These are phyloP conservation scores for Drosophila setifemur DNA, from an alignment of 1,140 invertebrate genomes.

Conservation along the genomic window DNA sequence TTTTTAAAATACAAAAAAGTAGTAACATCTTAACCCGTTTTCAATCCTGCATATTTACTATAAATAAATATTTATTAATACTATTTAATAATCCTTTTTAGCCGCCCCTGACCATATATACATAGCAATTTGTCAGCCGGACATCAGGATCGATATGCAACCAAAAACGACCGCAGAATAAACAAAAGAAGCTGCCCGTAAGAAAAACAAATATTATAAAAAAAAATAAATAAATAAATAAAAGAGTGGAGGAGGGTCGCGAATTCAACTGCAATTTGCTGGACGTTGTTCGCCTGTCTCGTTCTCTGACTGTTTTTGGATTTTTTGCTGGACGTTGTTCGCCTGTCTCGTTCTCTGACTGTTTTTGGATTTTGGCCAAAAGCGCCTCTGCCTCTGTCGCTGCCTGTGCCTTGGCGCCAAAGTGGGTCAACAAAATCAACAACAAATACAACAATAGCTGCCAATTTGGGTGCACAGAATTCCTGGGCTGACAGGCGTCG, in stretches of 20 bases:
- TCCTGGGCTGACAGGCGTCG: slow-evolving; percentile 69
- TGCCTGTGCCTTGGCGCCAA: slow-evolving; percentile 53
- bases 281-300: slow-evolving; percentile 43
- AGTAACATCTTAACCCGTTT: too few relatives aligned
- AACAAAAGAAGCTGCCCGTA: slow-evolving; percentile 19
- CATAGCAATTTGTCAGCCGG: slow-evolving; percentile 54
- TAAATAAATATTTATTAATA: too few relatives aligned
- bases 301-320: slow-evolving; percentile 55
- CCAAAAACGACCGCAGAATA: slow-evolving; percentile 5
- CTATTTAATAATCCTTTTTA: neutral
- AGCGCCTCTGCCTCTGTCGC: neutral
- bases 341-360: slow-evolving; percentile 40
- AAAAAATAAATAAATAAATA: neutral
- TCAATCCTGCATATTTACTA: too few relatives aligned
- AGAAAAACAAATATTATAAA: neutral
- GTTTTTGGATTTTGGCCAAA: slow-evolving; percentile 72
- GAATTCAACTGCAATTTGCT: slow-evolving; percentile 51
- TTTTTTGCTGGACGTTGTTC: slow-evolving; percentile 52
- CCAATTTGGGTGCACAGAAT: slow-evolving; percentile 76
- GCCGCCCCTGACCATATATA: slow-evolving; percentile 19
- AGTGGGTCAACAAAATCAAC: slow-evolving; percentile 59
- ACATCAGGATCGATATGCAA: slow-evolving; percentile 33
- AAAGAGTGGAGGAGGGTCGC: neutral
- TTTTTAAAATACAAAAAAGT: too few relatives aligned
- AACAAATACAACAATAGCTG: slow-evolving; percentile 63